Evolutionary conservation across 2,113 vertebrate genomes (phyloP).

Genomic region (Syrrhaptes paradoxus): DNA sequence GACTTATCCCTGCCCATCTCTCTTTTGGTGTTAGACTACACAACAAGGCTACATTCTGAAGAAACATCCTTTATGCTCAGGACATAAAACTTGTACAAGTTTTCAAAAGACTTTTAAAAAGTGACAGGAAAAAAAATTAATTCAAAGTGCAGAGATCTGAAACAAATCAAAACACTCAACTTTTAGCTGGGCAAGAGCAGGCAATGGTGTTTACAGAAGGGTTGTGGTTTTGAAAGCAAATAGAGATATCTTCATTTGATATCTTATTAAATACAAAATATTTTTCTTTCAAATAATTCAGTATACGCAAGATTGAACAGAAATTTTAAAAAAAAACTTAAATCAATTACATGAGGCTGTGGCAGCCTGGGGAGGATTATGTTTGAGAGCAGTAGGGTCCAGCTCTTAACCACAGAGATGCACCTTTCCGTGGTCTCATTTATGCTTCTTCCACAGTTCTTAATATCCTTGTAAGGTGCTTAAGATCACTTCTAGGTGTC

Average conservation of each 20-base stretch:
- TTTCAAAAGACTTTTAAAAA: background rate
- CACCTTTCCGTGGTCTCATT: background rate
- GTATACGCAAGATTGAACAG: background rate
- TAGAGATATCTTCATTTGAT: background rate
- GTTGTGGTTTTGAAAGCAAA: background rate
- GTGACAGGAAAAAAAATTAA: background rate
- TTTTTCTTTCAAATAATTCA: background rate
- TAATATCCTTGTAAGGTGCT: background rate
- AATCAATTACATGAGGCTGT: background rate
- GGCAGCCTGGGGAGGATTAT: background rate
- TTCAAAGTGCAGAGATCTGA: background rate
- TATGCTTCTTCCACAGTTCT: background rate
- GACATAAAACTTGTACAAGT: background rate
- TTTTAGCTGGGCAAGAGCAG: background rate
- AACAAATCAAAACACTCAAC: background rate
- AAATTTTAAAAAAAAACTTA: background rate
- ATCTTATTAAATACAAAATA: background rate
- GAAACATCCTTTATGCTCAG: background rate
- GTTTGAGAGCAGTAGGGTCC: background rate
- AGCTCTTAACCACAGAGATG: background rate
- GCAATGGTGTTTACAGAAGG: background rate
- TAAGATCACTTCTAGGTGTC: background rate
- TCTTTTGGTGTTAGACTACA: background rate
- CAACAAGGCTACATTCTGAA: background rate
- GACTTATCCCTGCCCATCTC: background rate